Conservation (phyloP, 2,113 vertebrate species). For the Cephalopholis sonnerati region DNA sequence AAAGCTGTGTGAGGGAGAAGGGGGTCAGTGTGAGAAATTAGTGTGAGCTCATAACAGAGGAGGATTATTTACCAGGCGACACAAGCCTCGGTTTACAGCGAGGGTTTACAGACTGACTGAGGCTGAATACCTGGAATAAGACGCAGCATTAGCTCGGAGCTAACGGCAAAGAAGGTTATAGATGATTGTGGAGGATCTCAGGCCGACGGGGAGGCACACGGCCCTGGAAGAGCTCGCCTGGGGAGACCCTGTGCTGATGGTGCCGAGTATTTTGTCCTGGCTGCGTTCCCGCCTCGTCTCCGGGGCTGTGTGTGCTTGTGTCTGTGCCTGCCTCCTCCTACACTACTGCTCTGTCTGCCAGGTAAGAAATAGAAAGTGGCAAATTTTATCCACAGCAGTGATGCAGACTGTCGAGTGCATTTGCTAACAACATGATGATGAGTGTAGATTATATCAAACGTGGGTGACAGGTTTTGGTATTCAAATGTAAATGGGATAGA, state of each 20-base stretch:
- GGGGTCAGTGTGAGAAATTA: constrained; percentile 17
- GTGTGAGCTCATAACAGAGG: neutral
- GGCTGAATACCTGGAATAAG: constrained; percentile 4
- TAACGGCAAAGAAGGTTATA: neutral
- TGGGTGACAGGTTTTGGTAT: constrained; percentile 12
- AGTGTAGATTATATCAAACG: constrained; percentile 1
- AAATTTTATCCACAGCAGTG: neutral
- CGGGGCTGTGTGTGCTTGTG: constrained; percentile 43
- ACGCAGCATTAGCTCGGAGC: neutral
- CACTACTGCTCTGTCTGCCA: constrained; percentile 60
- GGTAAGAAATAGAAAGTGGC: constrained; percentile 53
- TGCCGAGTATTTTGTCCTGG: constrained; percentile 47
- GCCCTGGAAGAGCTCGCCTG: neutral
- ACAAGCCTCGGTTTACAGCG: constrained; percentile 11
- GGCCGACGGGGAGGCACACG: neutral
- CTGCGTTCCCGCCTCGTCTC: constrained; percentile 49
- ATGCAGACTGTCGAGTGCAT: neutral
- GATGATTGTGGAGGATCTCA: constrained; percentile 27
- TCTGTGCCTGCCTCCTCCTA: constrained; percentile 54
- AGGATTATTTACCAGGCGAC: constrained; percentile 40
- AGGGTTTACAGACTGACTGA: neutral
- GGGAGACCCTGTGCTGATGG: constrained; percentile 44
- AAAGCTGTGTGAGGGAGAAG: neutral
- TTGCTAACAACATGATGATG: neutral
- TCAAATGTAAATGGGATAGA: constrained; percentile 10